Evolutionary conservation across 2,113 vertebrate species (phyloP).

Genomic region (Rhodinocichla rosea): DNA sequence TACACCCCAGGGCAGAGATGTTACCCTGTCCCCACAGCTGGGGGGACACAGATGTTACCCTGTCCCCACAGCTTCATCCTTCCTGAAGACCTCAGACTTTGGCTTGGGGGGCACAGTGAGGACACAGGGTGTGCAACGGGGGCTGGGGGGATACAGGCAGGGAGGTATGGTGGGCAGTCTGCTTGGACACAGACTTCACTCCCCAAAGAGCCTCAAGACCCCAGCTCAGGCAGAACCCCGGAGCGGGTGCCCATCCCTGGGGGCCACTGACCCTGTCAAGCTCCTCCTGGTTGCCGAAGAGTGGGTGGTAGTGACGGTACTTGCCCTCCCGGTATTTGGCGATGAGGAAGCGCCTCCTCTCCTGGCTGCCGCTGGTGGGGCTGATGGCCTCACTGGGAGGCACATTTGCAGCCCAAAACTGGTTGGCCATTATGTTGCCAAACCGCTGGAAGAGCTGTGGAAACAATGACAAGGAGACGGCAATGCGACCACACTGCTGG

Average conservation of each 20-base stretch:
- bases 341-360: conserved; percentile 78
- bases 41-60: too few species aligned
- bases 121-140: accelerated
- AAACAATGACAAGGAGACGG: not conserved
- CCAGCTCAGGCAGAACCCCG: not conserved
- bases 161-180: not conserved
- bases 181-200: not conserved
- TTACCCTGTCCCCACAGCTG: not conserved
- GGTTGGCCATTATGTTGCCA: conserved; percentile 83
- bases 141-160: not conserved
- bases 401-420: conserved; percentile 92
- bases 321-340: conserved; percentile 95
- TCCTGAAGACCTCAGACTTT: not conserved
- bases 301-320: conserved; percentile 89
- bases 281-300: conserved; percentile 91
- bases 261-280: conserved; percentile 82
- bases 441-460: conserved; percentile 84
- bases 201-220: not conserved
- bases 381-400: conserved; percentile 89
- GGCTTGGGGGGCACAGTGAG: not conserved
- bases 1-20: accelerated
- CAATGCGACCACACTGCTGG: not conserved
- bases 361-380: conserved; percentile 73
- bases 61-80: not conserved
- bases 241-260: accelerated